Evolutionary conservation across 2,888 invertebrate species (phyloP), one percentile per base, ranked within the genome.

Genomic region (Drosophila yooni): DNA sequence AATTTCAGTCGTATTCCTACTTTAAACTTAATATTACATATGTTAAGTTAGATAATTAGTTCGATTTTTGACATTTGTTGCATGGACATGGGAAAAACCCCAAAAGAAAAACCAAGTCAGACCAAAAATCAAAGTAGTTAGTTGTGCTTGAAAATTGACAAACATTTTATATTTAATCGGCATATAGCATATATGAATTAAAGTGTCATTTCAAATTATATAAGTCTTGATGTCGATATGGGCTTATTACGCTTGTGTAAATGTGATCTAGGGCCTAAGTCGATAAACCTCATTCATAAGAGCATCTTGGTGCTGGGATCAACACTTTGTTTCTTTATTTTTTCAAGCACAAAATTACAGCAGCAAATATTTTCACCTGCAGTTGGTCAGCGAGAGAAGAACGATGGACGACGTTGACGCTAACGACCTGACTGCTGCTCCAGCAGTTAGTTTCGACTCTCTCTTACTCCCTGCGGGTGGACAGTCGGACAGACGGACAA

Each of bases 381-480:
- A 70, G 36, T 21, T 40, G 57, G 57, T 40, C 10, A 21, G 57
- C 29, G 10, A 10, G 27, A 8, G 3, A 33, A 27, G 51, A 36
- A 48, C 15, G 33, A 15, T n/a, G 50, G 46, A 25, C 27, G 33
- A 53, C 36, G 72, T 74, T 38, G 46, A 74, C 33, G 66, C 59
- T 74, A 66, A 74, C 73, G 56, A 74, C 56, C 74, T 66, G 60
- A 51, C n/a, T 66, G 56, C 67, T 51, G 40, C 59, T 56, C 59
- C 65, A 59, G 56, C 74, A 53, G 65, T 72, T 58, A 48, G 50
- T 40, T 54, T 34, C 46, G 31, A 38, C 50, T 25, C 33, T 36
- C 46, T n/a, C 40, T 10, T n/a, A 11, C 33, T 33, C 67, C 13
- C 25, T 11, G 43, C 56, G 31, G 70, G 33, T 11, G 36, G 25